Conservation (phyloP, 2,888 invertebrate species). For the Strigamia transsilvanica region DNA sequence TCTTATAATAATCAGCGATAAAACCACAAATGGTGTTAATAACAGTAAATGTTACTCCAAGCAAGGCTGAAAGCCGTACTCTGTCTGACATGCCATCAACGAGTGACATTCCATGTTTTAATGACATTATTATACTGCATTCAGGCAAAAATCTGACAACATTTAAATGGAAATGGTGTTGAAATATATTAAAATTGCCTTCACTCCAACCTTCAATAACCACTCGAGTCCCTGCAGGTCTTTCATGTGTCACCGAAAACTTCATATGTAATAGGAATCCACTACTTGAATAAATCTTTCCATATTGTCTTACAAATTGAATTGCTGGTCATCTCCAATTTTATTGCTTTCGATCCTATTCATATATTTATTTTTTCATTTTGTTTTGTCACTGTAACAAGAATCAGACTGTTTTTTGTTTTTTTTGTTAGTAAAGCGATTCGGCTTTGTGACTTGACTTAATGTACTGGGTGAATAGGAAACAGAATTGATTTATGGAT, state of each 20-base stretch:
- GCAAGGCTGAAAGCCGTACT: not conserved
- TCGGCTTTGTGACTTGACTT: not conserved
- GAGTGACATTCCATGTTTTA: constrained; percentile 17
- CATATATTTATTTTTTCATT: not conserved
- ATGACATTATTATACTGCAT: constrained; percentile 7
- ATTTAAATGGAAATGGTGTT: constrained; percentile 20
- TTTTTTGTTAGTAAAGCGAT: not conserved
- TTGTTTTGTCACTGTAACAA: not conserved
- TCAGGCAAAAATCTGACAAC: constrained; percentile 31
- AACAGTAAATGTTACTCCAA: not conserved
- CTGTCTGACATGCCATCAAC: not conserved
- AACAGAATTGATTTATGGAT: not conserved
- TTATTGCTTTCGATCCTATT: not conserved
- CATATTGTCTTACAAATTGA: constrained; percentile 25
- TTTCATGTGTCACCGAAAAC: not conserved
- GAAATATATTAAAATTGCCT: constrained; percentile 25
- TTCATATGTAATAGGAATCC: not conserved
- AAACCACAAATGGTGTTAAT: constrained; percentile 26
- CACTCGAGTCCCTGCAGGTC: not conserved
- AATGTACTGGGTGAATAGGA: not conserved
- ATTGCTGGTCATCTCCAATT: not conserved
- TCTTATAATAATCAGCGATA: not conserved
- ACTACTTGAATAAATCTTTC: not conserved
- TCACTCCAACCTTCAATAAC: constrained; percentile 37
- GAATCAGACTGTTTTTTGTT: not conserved